Conservation (phyloP, 2,797 vertebrate genomes). For the Sciurus vulgaris region DNA sequence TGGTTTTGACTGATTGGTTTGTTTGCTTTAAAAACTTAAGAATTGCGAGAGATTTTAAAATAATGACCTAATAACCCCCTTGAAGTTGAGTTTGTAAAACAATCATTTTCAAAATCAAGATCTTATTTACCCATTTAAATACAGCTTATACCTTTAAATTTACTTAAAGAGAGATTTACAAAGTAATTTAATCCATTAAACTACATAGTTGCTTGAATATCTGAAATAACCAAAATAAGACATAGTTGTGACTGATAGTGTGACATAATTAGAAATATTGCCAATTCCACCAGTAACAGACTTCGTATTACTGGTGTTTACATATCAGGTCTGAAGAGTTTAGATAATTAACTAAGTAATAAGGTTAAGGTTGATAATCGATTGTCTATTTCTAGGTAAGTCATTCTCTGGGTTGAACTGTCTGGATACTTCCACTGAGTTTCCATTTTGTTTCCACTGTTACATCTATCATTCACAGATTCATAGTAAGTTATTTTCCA, state of each 20-base stretch:
- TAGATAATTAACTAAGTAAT: slow-evolving; percentile 29
- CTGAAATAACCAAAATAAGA: slow-evolving; percentile 17
- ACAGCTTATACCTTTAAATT: not conserved
- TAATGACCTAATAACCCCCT: not conserved
- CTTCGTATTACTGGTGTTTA: not conserved
- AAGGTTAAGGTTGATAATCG: not conserved
- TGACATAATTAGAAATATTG: not conserved
- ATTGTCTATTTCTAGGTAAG: slow-evolving; percentile 10
- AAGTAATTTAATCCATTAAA: slow-evolving; percentile 29
- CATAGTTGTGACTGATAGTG: not conserved
- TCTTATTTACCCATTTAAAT: not conserved
- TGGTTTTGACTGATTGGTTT: not conserved
- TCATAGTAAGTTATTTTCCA: not conserved
- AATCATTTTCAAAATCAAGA: not conserved
- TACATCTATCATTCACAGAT: not conserved
- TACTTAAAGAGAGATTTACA: slow-evolving; percentile 42
- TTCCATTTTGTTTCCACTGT: not conserved
- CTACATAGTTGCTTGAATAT: not conserved
- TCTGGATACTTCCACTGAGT: not conserved
- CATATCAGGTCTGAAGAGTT: not conserved
- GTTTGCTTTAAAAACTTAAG: slow-evolving; percentile 23
- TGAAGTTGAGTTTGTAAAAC: not conserved
- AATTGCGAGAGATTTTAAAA: slow-evolving; percentile 38
- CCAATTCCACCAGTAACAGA: not conserved
- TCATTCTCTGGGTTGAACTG: not conserved